Base-by-base conservation (phyloP, 2,888 invertebrate species). In the Acanthococcus lagerstroemiae region DNA sequence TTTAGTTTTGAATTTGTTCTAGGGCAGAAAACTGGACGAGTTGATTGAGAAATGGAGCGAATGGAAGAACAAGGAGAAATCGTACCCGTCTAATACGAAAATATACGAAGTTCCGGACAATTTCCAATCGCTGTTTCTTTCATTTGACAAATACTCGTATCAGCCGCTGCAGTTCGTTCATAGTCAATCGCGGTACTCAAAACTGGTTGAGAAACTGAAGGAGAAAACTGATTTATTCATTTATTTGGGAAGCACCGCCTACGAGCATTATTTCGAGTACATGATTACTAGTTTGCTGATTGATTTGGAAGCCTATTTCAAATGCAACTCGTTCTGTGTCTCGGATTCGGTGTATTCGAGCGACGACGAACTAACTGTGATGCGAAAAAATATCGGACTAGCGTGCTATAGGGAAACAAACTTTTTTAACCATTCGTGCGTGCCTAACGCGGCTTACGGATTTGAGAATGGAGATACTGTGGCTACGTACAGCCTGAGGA, bases 401-500 rank as follows among this genome's bases (percentile, higher is more conserved):
- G 55, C 65, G n/a, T 65, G 55, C 27, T 65, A 55, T 65, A 37
- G 52, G 26, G 44, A 55, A 17, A 44, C 55, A 44, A 65, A 65
- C 27, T 65, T 65, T 15, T 65, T 65, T 27, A 65, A 65, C n/a
- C 65, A 65, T 30, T 65, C 65, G 4, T 65, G 65, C 55, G 55
- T 65, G 25, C 65, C 65, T 2, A 65, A 65, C 22, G 65, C 56
- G 2, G 48, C 65, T 2, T 65, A 55, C 30, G 26, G 55, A n/a
- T 65, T 65, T 45, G 45, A 65, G 56, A 55, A 27, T 21, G 65
- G 65, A 22, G 65, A 65, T 56, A 65, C 55, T 4, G 56, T 55
- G 4, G 55, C 55, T 17, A 45, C 37, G 4, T 65, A 26, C 17
- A 55, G 48, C 27, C 52, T 65, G 22, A 54, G 65, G 7, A 24